Percentiles rank a stretch among this genome's conserved stretches.
Conservation (phyloP, 2,888 invertebrate species). For the Thumatha senex region DNA sequence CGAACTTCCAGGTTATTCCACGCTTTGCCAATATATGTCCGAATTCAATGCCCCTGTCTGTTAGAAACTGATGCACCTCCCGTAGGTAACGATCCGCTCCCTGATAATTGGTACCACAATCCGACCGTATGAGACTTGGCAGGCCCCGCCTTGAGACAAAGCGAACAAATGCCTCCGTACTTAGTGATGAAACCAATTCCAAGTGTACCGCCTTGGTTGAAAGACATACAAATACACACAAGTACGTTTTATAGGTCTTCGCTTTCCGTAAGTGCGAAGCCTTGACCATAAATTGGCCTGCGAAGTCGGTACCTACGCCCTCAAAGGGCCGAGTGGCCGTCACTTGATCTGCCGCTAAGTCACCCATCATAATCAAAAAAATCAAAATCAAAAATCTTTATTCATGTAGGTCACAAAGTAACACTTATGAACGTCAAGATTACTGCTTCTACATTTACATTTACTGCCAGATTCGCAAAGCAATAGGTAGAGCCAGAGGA, state of each 20-base stretch:
- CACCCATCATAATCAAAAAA: no score
- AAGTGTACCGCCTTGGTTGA: background rate
- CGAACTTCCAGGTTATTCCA: background rate
- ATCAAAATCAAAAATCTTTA: no score
- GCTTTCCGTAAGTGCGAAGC: background rate
- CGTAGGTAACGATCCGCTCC: background rate
- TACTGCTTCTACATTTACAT: no score
- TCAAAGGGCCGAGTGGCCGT: background rate
- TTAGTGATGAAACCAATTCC: background rate
- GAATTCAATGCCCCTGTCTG: background rate
- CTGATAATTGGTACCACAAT: background rate
- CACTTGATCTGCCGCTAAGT: background rate
- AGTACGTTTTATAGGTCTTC: background rate
- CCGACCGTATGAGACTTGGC: background rate
- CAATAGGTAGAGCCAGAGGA: no score
- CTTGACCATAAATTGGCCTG: background rate
- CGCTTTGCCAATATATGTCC: background rate
- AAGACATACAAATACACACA: background rate
- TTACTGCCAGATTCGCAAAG: no score
- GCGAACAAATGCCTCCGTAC: background rate
- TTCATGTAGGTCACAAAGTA: no score
- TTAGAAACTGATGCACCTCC: background rate
- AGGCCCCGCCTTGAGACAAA: background rate
- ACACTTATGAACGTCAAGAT: no score
- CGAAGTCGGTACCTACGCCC: background rate